Conservation (phyloP, 2,797 vertebrate species). For the Tragelaphus oryx region DNA sequence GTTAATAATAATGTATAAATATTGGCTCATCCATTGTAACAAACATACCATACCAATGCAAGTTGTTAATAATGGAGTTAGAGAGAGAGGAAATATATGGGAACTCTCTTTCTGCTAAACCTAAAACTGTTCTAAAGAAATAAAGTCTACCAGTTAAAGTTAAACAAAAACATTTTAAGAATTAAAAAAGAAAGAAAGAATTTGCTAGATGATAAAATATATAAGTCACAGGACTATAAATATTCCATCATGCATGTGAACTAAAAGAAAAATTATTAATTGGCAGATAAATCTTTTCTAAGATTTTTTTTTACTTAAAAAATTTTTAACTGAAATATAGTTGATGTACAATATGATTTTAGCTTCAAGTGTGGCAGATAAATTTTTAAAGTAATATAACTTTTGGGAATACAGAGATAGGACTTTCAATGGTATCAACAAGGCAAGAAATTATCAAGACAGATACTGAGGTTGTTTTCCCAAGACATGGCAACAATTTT, state of each 20-base stretch:
- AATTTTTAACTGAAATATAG: not conserved
- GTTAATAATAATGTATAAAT: not conserved
- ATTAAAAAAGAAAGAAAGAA: not conserved
- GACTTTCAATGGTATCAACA: not conserved
- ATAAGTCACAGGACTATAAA: not conserved
- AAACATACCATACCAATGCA: not conserved
- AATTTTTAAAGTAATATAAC: not conserved
- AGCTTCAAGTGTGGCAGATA: not conserved
- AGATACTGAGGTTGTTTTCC: conserved; percentile 18
- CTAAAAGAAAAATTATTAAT: not conserved
- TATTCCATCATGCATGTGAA: not conserved
- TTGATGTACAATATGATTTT: not conserved
- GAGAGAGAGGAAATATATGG: not conserved
- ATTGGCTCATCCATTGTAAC: not conserved
- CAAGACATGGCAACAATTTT: not conserved
- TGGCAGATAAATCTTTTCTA: not conserved
- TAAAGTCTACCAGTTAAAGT: not conserved
- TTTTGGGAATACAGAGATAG: not conserved
- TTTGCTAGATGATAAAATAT: not conserved
- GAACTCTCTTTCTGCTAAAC: not conserved
- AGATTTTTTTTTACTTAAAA: not conserved
- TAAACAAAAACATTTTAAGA: not conserved
- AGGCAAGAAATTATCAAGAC: conserved; percentile 7
- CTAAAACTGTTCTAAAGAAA: not conserved
- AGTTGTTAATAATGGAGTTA: not conserved